Base-by-base conservation (phyloP, 2,113 vertebrate genomes). In the Pelvicachromis taeniatus region DNA sequence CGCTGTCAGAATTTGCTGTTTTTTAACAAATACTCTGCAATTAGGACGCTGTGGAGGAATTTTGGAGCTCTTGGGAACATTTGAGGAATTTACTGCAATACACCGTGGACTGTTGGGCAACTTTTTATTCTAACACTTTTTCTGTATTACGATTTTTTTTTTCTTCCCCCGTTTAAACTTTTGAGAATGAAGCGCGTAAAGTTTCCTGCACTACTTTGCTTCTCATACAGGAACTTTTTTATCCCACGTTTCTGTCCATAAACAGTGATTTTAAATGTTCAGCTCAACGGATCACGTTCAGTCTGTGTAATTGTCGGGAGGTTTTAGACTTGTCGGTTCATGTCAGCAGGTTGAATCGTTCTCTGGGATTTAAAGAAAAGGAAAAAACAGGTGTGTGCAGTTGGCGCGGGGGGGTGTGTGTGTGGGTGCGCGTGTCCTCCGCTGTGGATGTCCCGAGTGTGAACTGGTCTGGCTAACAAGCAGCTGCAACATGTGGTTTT, bases 401-500 rank as follows among this genome's bases (percentile, higher is more conserved):
- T 75, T 12, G 63, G 38, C 42, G 17, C 1, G 13, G 38, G 13
- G n/a, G 21, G 7, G 40, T 26, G 61, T 38, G 29, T n/a, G 50
- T 61, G 38, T 73, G 21, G 7, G 40, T 26, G 61, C 33, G 29
- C n/a, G 50, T 61, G 38, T 73, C 40, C 54, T 55, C 38, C 7
- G 14, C 77, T 87, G 68, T 65, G 87, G 65, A 80, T 77, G 40
- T 68, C 80, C 68, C 33, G 80, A 50, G 82, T 48, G 68, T 81
- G 70, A 84, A 59, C 82, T 85, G 68, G 63, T 88, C 53, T 50
- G 85, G 75, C 58, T 63, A 40, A 82, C 45, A 3, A 81, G 83
- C 68, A 45, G 77, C 90, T 42, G 85, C 94, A 96, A 87, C 95
- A 99, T 99, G 98, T 99, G 98, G 98, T 97, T 99, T 96, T 99